Evolutionary conservation across 2,113 vertebrate species (phyloP), one percentile per base, ranked within the genome.

Genomic region (Cathartes aura): DNA sequence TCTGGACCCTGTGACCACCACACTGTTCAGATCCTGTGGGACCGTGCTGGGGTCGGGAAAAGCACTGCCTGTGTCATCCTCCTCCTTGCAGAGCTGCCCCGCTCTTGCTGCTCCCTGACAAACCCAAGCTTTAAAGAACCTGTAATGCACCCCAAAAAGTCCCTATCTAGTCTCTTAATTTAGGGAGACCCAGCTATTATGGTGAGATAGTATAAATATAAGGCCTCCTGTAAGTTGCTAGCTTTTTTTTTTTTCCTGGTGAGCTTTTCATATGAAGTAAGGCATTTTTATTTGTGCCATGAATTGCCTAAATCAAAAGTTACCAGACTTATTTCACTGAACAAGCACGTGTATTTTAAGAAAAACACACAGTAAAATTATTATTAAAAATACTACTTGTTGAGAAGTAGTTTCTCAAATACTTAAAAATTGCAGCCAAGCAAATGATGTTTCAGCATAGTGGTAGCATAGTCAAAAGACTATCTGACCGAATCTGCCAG

Each of bases 21-120:
- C 12, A 40, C 29, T 9, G 24, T 4, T 34, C 45, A 21, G 17
- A 60, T 2, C 20, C 71, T 1, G 1, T 2, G 0, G 6, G 15
- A 27, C 21, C 10, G 18, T 40, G 45, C 50, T 3, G 0, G 10
- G 22, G 13, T 3, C 4, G 3, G 32, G 21, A 58, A 62, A 68
- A 78, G 34, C 47, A 18, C 20, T 14, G 30, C 14, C 36, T 5
- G 15, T 0, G 0, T 4, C 52, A 68, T 12, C 11, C 11, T 5
- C n/a, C 32, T 58, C n/a, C 29, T 17, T 16, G 22, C 32, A 63
- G 15, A 68, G 29, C 27, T 71, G 21, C 27, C 48, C 50, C 58
- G 34, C 30, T 78, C 43, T 15, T 36, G 34, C 34, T 42, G 79
- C 53, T 81, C 22, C n/a, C 9, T 5, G 12, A 32, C 15, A 58